A percentile compares a stretch with the other conserved stretches of the same genome.
These are phyloP conservation scores for Eufriesea mexicana DNA, from an alignment of 1,140 invertebrate genomes.

Conservation along the genomic window DNA sequence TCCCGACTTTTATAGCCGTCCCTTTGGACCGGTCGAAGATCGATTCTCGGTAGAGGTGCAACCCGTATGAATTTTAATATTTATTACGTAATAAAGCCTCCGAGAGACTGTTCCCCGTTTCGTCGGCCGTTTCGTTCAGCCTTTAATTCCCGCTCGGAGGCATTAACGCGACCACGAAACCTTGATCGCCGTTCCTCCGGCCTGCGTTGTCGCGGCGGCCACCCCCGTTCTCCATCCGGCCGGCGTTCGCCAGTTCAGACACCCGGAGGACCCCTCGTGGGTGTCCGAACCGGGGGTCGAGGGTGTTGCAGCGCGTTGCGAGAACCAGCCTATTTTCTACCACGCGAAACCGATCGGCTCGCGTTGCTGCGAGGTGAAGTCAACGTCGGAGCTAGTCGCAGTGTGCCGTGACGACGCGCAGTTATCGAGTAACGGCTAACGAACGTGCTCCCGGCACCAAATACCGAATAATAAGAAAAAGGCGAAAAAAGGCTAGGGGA, in stretches of 20 bases:
- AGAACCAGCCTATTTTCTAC: slow-evolving; percentile 1
- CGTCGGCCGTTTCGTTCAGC: slow-evolving; percentile 20
- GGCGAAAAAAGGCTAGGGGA: neutral
- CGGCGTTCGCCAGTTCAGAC: no score
- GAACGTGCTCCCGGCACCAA: slow-evolving; percentile 77
- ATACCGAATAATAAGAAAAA: slow-evolving; percentile 75
- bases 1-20: slow-evolving; percentile 65
- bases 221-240: no score
- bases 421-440: slow-evolving; percentile 62
- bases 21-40: slow-evolving; percentile 61
- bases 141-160: slow-evolving; percentile 15
- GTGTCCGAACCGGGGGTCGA: no score
- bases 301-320: no score
- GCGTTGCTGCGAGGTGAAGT: slow-evolving; percentile 54
- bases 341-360: slow-evolving; percentile 27
- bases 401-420: slow-evolving; percentile 66
- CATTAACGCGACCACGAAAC: slow-evolving; percentile 18
- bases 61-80: slow-evolving; percentile 70
- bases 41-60: slow-evolving; percentile 67
- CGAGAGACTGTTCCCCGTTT: slow-evolving; percentile 6
- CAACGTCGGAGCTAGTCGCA: slow-evolving; percentile 62
- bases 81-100: slow-evolving; percentile 68
- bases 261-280: no score
- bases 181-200: slow-evolving; percentile 8
- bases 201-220: neutral